Percentiles rank a stretch among this genome's conserved stretches.
These are phyloP conservation scores for Podotricha telesiphe DNA, from an alignment of 2,888 invertebrate genomes.

Conservation along the genomic window DNA sequence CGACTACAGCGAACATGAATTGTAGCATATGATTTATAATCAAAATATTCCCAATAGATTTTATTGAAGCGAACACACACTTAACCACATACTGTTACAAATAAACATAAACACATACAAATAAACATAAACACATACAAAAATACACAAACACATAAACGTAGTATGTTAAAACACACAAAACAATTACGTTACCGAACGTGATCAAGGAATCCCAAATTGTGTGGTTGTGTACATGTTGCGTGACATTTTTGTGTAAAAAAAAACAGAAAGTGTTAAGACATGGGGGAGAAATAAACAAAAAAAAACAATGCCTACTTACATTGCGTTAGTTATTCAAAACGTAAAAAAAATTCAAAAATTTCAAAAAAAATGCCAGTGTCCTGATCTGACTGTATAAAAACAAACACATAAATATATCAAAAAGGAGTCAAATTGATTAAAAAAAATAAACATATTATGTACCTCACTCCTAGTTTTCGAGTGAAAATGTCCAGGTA, in stretches of 20 bases:
- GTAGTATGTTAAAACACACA: constrained; percentile 50
- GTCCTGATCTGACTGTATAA: constrained; percentile 68
- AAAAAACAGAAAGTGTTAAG: constrained; percentile 56
- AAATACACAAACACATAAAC: constrained; percentile 49
- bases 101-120: constrained; percentile 48
- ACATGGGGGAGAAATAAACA: constrained; percentile 42
- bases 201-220: constrained; percentile 60
- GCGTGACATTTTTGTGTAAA: constrained; percentile 61
- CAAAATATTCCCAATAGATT: constrained; percentile 99
- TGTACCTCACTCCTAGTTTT: constrained; percentile 72
- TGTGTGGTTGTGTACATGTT: constrained; percentile 57
- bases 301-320: constrained; percentile 61
- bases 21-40: constrained; percentile 99
- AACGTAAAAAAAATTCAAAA: constrained; percentile 55
- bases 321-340: constrained; percentile 68
- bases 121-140: constrained; percentile 49
- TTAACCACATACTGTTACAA: constrained; percentile 96
- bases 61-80: constrained; percentile 98
- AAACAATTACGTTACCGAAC: constrained; percentile 65
- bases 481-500: constrained; percentile 81
- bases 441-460: constrained; percentile 41
- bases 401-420: constrained; percentile 47
- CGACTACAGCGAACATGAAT: constrained; percentile 99
- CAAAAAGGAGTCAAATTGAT: constrained; percentile 35
- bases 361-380: constrained; percentile 56